Base-by-base conservation (phyloP, 2,888 invertebrate genomes). In the Tinea trinotella region DNA sequence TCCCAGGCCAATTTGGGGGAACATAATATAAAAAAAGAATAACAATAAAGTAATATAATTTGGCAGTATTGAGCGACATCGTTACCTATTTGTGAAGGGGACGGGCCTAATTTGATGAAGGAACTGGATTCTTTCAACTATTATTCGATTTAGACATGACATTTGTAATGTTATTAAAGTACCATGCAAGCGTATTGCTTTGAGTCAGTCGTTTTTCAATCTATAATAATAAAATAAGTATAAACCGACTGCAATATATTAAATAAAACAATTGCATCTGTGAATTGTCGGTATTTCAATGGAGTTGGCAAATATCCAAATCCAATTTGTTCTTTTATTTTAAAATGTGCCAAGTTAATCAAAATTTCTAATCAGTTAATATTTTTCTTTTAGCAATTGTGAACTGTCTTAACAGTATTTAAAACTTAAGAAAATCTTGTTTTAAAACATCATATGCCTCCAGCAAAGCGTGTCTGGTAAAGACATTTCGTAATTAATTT, bases 31-130 rank as follows among this genome's bases (percentile, higher is more conserved):
- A 78, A 66, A 67, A 66, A 69, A 77, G 71, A 78, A 81, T 79
- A 83, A 82, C 81, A 84, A 81, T 82, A 83, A 81, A 80, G 74
- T 82, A 80, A 84, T 83, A 82, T 77, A 82, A 84, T 83, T 85
- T 81, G 75, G 78, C 70, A 71, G 67, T 67, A 70, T 60, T 62
- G 71, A 68, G 68, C 70, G 69, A 68, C 70, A 74, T 71, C 71
- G 76, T 79, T 76, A 71, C 76, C 70, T 76, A 73, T 79, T 80
- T 76, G 73, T 73, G 66, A 62, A 70, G 69, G 80, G 81, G 74
- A 67, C 64, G 64, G 62, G 57, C 68, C 71, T 82, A 81, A 81
- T 80, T 78, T 76, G 74, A 83, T 80, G 76, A 80, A 75, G 68
- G 66, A 68, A 66, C 66, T 46, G 46, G 46, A 46, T 46, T 46